These are phyloP conservation scores for Sinocyclocheilus anshuiensis DNA, from an alignment of 2,113 vertebrate species.

Conservation along the genomic window DNA sequence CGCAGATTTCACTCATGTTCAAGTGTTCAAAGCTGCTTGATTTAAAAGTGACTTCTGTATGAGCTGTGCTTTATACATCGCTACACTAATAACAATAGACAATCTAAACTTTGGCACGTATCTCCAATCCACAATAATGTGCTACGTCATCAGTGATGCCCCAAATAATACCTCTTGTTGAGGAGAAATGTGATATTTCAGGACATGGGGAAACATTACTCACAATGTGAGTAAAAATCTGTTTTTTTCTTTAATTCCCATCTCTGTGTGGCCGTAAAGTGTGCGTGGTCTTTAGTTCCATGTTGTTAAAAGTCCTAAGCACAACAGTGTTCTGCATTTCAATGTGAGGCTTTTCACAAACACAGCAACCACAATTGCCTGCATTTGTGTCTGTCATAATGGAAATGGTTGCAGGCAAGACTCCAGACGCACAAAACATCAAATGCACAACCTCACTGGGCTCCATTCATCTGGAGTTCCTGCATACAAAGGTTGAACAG, in stretches of 20 bases:
- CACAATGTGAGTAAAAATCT: neutral
- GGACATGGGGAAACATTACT: neutral
- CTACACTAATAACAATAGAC: neutral
- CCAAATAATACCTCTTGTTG: neutral
- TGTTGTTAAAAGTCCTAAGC: neutral
- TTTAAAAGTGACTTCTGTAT: too few species aligned
- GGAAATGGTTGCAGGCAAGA: conserved; percentile 36
- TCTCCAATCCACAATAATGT: neutral
- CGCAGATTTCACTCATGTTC: too few species aligned
- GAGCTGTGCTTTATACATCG: too few species aligned
- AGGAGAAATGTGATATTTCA: neutral
- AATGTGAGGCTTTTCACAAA: conserved; percentile 4
- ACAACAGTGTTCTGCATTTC: neutral
- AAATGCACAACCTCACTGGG: neutral
- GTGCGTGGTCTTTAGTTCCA: neutral
- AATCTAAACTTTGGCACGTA: neutral
- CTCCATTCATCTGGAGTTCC: conserved; percentile 17
- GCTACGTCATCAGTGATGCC: neutral
- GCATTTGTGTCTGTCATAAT: conserved; percentile 19
- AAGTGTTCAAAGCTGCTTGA: too few species aligned
- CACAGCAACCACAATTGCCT: conserved; percentile 13
- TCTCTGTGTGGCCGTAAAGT: neutral
- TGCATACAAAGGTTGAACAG: conserved; percentile 1
- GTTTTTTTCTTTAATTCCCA: neutral
- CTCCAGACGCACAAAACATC: conserved; percentile 3